Evolutionary conservation across 2,113 vertebrate species (phyloP).

Genomic region (Lampris incognitus): DNA sequence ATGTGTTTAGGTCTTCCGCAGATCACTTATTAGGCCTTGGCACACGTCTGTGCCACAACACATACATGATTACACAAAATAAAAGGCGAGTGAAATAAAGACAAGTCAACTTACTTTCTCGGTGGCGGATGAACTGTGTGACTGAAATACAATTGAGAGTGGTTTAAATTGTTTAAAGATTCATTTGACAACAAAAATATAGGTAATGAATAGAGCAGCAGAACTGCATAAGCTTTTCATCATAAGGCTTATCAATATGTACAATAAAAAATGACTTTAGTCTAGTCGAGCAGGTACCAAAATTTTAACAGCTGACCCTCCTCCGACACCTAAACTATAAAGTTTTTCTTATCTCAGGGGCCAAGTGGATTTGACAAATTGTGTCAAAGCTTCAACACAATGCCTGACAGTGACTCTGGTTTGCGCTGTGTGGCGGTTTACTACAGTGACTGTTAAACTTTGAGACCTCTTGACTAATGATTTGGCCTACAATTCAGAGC

Average conservation of each 20-base stretch:
- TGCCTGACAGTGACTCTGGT: not conserved
- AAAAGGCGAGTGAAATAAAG: constrained; percentile 26
- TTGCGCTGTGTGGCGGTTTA: not conserved
- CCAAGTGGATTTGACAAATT: not conserved
- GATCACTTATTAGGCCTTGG: not conserved
- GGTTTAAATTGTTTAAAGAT: constrained; percentile 61
- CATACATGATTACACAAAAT: constrained; percentile 6
- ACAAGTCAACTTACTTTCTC: constrained; percentile 79
- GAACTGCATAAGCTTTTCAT: not conserved
- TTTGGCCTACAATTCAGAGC: not conserved
- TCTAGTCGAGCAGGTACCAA: not conserved
- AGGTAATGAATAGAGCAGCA: constrained; percentile 16
- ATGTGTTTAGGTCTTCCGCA: not conserved
- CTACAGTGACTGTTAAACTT: not conserved
- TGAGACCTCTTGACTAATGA: not conserved
- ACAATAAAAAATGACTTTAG: too few species aligned
- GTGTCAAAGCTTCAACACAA: not conserved
- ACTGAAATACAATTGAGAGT: constrained; percentile 82
- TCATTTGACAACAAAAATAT: constrained; percentile 35
- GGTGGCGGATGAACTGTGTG: constrained; percentile 75
- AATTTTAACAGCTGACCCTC: not conserved
- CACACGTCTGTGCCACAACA: not conserved
- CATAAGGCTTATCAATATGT: not conserved
- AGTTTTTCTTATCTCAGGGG: not conserved
- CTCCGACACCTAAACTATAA: not conserved